Conservation (phyloP, 2,888 invertebrate species). For the Taenaris catops region DNA sequence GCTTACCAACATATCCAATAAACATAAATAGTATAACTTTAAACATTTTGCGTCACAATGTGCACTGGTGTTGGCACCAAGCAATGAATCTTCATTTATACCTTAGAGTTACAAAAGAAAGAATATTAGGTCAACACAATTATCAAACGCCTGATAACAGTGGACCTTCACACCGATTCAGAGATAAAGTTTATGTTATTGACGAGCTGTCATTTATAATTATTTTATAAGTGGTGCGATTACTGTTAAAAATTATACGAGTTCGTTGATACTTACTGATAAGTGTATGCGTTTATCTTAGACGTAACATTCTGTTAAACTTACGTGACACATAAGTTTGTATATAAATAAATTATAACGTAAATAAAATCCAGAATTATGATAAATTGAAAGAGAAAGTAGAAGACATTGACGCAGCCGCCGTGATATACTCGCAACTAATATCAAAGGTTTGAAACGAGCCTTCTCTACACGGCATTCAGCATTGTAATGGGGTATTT, state of each 20-base stretch:
- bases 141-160: slow-evolving; percentile 51
- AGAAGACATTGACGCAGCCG: slow-evolving; percentile 4
- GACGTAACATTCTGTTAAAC: too few relatives aligned
- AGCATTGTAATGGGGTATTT: slow-evolving; percentile 1
- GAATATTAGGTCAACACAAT: slow-evolving; percentile 56
- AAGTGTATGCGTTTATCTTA: neutral
- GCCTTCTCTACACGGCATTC: slow-evolving; percentile 5
- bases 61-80: slow-evolving; percentile 24
- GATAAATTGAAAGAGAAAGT: slow-evolving; percentile 17
- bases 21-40: slow-evolving; percentile 30
- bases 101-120: slow-evolving; percentile 47
- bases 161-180: slow-evolving; percentile 58
- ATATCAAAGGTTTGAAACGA: slow-evolving; percentile 11
- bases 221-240: slow-evolving; percentile 9
- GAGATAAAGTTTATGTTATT: slow-evolving; percentile 22
- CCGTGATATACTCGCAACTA: too few relatives aligned
- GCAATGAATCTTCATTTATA: slow-evolving; percentile 44
- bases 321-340: too few relatives aligned
- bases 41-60: slow-evolving; percentile 37
- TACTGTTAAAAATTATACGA: slow-evolving; percentile 5
- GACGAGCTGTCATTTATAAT: slow-evolving; percentile 11
- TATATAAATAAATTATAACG: too few relatives aligned
- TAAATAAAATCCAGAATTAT: too few relatives aligned
- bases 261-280: slow-evolving; percentile 10
- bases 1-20: slow-evolving; percentile 36